Evolutionary conservation across 1,140 invertebrate genomes (phyloP), one percentile per base, ranked within the genome.

Genomic region (Caenorhabditis tropicalis): DNA sequence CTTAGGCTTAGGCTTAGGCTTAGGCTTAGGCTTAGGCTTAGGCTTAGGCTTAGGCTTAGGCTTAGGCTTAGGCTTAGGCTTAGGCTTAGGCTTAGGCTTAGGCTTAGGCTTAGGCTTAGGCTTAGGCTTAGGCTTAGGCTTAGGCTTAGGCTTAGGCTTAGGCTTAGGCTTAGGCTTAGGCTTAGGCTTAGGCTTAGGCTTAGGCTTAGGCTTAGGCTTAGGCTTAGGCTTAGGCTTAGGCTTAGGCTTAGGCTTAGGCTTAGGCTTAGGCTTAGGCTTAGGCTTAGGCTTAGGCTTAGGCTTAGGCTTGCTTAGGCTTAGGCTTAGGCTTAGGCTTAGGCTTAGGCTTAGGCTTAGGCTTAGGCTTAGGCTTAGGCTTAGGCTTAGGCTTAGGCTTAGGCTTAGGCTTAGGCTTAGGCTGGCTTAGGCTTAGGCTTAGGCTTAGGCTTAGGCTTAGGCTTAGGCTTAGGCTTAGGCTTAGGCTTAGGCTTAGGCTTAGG

Each of bases 341-440:
- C 79, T 83, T 85, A 85, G 81, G 83, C 83, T 83, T 85, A 82
- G 81, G 82, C 83, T 83, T 85, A 84, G 74, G 82, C 82, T 82
- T 85, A 85, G 81, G 83, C 83, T 83, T 85, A 85, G 81, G 83
- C 83, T 83, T 85, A 85, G 81, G 83, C 83, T 83, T 85, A 82
- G 58, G 83, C 79, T 70, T 85, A 83, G 81, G 79, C 81, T 83
- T 85, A 83, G 81, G 79, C 81, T 83, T 85, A 85, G 81, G 82
- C 82, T 83, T 85, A 85, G 81, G 82, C 83, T 82, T 85, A 85
- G 81, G 83, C 83, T 83, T 85, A 85, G 81, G 83, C 83, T 82
- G 6, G 56, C 46, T 79, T 82, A 82, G 51, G 81, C 81, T 82
- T 74, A 82, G 81, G 81, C 81, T 82, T 74, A 65, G 81, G 81